Percentiles rank a stretch among this genome's conserved stretches.
Evolutionary conservation across 2,888 invertebrate species (phyloP).

Genomic region (Smittia aterrima): DNA sequence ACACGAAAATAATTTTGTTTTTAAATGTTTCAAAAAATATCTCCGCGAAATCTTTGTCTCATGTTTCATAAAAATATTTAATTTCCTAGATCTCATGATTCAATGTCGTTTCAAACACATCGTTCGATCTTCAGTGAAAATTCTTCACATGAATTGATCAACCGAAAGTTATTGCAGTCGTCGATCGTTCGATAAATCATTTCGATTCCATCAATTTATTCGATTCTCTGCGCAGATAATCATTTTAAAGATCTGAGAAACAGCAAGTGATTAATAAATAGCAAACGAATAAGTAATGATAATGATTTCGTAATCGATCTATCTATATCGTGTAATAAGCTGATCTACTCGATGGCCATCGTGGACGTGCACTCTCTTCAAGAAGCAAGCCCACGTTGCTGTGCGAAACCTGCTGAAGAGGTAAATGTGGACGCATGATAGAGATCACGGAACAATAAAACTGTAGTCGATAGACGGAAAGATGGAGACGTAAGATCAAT

Average conservation of each 20-base stretch:
- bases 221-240: not conserved
- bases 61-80: too few relatives aligned
- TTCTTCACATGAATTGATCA: too few relatives aligned
- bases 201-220: not conserved
- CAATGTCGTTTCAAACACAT: too few relatives aligned
- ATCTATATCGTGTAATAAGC: slow-evolving; percentile 21
- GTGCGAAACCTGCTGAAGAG: not conserved
- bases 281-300: not conserved
- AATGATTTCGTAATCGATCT: slow-evolving; percentile 31
- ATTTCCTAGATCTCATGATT: too few relatives aligned
- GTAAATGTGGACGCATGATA: not conserved
- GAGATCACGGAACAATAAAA: not conserved
- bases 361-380: not conserved
- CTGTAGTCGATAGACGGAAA: not conserved
- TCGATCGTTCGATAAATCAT: too few relatives aligned
- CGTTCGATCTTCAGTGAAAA: too few relatives aligned
- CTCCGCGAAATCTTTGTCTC: too few relatives aligned
- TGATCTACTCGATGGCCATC: not conserved
- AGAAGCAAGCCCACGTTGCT: not conserved
- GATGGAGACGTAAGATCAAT: not conserved
- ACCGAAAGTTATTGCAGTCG: too few relatives aligned
- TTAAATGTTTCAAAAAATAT: too few relatives aligned
- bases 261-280: slow-evolving; percentile 4
- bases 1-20: too few relatives aligned
- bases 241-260: not conserved